Conservation (phyloP, 2,888 invertebrate genomes). For the Morinoia aosen region DNA sequence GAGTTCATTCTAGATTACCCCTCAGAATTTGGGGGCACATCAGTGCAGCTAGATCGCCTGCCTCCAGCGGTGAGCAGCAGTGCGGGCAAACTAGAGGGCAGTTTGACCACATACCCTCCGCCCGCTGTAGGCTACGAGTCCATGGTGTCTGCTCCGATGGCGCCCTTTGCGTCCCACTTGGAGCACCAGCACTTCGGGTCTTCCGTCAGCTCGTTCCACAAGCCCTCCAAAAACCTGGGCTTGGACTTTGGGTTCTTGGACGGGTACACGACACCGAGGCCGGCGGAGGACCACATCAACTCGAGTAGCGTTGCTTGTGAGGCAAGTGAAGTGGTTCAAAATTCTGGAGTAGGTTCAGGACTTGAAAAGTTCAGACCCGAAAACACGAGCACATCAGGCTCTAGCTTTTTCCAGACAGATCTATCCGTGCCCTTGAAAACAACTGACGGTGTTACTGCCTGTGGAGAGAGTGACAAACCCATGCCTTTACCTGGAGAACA, state of each 20-base stretch:
- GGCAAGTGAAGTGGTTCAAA: background rate
- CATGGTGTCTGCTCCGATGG: conserved; percentile 5
- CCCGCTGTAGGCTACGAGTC: background rate
- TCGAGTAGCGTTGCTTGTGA: background rate
- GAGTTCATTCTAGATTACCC: background rate
- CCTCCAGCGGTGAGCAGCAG: background rate
- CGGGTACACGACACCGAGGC: background rate
- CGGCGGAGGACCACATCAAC: background rate
- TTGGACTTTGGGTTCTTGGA: conserved; percentile 31
- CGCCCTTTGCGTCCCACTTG: background rate
- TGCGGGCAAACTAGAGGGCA: background rate
- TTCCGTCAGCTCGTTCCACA: conserved; percentile 30
- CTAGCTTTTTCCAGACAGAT: background rate
- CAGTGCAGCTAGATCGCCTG: background rate
- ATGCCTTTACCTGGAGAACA: background rate
- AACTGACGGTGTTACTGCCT: background rate
- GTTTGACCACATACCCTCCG: background rate
- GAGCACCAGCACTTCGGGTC: background rate
- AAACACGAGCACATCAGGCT: background rate
- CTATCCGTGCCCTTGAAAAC: background rate
- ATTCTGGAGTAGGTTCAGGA: background rate
- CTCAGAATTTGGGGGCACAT: background rate
- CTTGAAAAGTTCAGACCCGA: background rate
- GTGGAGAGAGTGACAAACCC: background rate
- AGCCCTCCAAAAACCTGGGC: background rate